phyloP scores from a whole-genome alignment of 2,113 vertebrate species.

The Phalacrocorax carbo region DNA sequence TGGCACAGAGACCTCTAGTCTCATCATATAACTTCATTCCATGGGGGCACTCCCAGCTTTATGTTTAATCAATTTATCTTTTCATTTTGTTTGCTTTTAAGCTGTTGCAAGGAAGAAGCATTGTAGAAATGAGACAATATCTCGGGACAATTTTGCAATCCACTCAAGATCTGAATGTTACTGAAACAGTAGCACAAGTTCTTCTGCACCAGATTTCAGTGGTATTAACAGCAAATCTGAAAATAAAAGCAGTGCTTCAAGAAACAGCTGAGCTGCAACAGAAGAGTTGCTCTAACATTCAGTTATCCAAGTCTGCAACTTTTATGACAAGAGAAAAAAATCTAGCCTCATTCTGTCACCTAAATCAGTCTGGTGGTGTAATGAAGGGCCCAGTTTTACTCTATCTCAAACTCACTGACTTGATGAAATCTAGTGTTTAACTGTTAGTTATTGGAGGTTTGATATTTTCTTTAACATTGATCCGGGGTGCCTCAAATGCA shows the following conservation, averaged over 20 bases:
- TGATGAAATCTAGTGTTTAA: not conserved
- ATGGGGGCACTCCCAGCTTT: constrained; percentile 2
- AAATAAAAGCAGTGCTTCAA: not conserved
- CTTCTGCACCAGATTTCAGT: not conserved
- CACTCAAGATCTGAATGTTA: not conserved
- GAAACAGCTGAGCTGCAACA: not conserved
- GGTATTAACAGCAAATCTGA: not conserved
- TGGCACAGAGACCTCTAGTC: not conserved
- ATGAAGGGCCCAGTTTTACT: not conserved
- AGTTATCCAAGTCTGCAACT: not conserved
- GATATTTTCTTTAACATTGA: not conserved
- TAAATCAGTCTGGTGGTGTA: not conserved
- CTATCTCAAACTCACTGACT: not conserved
- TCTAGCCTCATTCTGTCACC: not conserved
- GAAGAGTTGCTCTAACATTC: not conserved
- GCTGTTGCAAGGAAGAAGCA: not conserved
- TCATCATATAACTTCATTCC: constrained; percentile 18
- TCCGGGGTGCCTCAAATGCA: not conserved
- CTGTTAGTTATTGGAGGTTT: not conserved
- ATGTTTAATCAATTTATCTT: constrained; percentile 6
- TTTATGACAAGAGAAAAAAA: not conserved
- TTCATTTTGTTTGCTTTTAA: constrained; percentile 5
- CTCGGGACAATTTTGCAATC: constrained; percentile 2
- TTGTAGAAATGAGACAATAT: not conserved
- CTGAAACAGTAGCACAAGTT: not conserved